Evolutionary conservation across 2,888 invertebrate species (phyloP).

Genomic region (Orthosia gothica): DNA sequence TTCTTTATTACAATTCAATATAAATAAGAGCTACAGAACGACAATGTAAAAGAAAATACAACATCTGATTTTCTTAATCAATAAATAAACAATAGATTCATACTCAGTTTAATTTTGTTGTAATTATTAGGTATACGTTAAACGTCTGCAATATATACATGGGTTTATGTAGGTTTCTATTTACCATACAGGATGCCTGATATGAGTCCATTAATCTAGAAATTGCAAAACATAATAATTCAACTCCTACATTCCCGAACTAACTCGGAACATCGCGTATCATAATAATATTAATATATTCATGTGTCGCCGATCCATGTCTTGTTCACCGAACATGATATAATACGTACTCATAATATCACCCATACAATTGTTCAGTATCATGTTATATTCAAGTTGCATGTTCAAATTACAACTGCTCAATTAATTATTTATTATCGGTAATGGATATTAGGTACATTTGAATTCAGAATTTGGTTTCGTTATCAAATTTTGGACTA

Average conservation of each 20-base stretch:
- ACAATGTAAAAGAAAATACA: too few species aligned
- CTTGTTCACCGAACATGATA: slow-evolving; percentile 29
- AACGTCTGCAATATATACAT: too few species aligned
- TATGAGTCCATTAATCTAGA: neutral
- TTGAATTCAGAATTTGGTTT: too few species aligned
- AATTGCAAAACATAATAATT: neutral
- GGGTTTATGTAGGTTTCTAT: neutral
- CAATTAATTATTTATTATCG: slow-evolving; percentile 52
- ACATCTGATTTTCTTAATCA: too few species aligned
- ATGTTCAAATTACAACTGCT: slow-evolving; percentile 43
- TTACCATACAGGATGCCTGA: neutral
- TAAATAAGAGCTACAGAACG: too few species aligned
- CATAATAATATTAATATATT: slow-evolving; percentile 39
- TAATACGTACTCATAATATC: neutral
- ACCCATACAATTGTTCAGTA: slow-evolving; percentile 9
- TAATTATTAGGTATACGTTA: too few species aligned
- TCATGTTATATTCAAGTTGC: slow-evolving; percentile 23
- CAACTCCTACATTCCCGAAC: neutral
- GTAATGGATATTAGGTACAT: slow-evolving; percentile 39
- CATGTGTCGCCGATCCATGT: slow-evolving; percentile 28
- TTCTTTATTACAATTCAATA: too few species aligned
- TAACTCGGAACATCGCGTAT: neutral
- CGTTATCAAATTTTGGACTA: too few species aligned
- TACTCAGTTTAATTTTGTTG: too few species aligned
- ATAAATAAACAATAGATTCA: too few species aligned